Percentiles rank a stretch among this genome's conserved stretches.
These are phyloP conservation scores for Motacilla tschutschensis DNA, from an alignment of 2,113 vertebrate genomes.

Conservation along the genomic window DNA sequence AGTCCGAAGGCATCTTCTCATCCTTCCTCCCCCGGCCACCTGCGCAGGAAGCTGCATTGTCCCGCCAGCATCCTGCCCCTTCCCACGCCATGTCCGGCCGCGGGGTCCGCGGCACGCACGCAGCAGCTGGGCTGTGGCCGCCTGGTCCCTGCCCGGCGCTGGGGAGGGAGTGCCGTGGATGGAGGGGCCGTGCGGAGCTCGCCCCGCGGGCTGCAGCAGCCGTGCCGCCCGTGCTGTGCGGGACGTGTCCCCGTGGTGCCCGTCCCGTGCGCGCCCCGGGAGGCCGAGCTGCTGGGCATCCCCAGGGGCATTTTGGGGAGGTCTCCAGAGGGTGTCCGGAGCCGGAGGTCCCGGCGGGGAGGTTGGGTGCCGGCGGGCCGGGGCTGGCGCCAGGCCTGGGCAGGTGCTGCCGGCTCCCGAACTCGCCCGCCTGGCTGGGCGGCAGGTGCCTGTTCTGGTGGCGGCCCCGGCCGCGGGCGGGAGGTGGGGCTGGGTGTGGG, in stretches of 20 bases:
- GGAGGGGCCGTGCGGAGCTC: background rate
- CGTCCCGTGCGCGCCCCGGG: background rate
- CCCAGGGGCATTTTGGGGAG: background rate
- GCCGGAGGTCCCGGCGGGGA: background rate
- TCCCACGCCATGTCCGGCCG: background rate
- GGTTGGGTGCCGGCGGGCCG: background rate
- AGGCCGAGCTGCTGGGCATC: background rate
- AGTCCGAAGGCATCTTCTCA: background rate
- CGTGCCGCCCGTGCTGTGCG: fast-evolving
- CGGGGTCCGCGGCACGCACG: background rate
- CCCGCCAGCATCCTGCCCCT: constrained; percentile 23
- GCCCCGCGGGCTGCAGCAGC: background rate
- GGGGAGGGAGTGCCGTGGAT: background rate
- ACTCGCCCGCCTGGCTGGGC: constrained; percentile 27
- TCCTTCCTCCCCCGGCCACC: constrained; percentile 41
- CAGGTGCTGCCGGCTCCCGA: constrained; percentile 24
- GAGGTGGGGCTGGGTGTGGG: constrained; percentile 65
- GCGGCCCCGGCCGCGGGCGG: constrained; percentile 35
- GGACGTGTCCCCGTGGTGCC: background rate
- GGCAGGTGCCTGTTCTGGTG: constrained; percentile 53
- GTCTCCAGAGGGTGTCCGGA: background rate
- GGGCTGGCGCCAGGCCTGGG: background rate
- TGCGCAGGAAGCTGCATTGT: constrained; percentile 57
- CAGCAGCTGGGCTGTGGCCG: background rate
- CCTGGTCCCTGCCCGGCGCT: fast-evolving